Base-by-base conservation (phyloP, 2,888 invertebrate genomes). In the Lasius platythorax region DNA sequence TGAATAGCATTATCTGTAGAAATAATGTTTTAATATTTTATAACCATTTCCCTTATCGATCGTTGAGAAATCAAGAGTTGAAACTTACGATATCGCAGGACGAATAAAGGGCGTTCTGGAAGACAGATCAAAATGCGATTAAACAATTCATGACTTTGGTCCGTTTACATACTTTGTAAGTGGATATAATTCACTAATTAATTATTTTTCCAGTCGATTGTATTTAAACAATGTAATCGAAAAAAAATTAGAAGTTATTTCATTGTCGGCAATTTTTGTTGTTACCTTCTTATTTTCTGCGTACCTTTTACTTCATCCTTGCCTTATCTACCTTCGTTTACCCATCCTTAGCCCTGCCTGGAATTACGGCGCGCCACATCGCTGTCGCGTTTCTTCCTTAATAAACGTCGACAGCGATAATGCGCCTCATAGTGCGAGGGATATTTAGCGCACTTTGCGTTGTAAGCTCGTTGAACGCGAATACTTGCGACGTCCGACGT, bases 331-430 rank as follows among this genome's bases (percentile, higher is more conserved):
- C 12, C 70, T 64, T 68, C 56, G 53, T 50, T 82, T 53, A 64
- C 46, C 50, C 63, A 33, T 37, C 64, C 61, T 70, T 73, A 82
- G 72, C 67, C 58, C 28, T 73, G 81, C 46, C 40, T 81, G 73
- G 63, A 76, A 84, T 84, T 82, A 82, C 68, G 40, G 67, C 73
- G 68, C 74, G 82, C 67, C 74, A 74, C 82, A 82, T 82, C 74
- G 66, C 74, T 68, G 82, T 61, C 84, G 82, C 74, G 73, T 82
- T 84, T 81, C 67, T 61, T 66, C 82, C 68, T 84, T 82, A 74
- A 82, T 84, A 82, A 84, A 73, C 73, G 73, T 82, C 84, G 66
- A 82, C 73, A 64, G 53, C 67, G 82, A 82, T 84, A 84, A 84
- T 82, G 50, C 46, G 67, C 81, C 50, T 66, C 72, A 72, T 81